These are phyloP conservation scores for Drosophila lacertosa DNA, from an alignment of 1,140 invertebrate species.

Conservation along the genomic window DNA sequence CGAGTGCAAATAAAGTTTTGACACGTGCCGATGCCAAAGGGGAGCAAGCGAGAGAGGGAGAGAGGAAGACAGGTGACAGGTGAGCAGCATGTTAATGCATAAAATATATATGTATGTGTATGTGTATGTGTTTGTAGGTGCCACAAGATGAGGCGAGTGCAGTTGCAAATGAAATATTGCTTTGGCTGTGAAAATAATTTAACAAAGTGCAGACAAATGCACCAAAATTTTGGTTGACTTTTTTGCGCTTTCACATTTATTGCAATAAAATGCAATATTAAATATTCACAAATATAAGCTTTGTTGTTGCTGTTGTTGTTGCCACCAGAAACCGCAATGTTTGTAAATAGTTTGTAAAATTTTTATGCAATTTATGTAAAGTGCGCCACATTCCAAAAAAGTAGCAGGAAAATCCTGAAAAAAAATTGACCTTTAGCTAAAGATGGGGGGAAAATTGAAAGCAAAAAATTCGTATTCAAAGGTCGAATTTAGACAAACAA, in stretches of 20 bases:
- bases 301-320: conserved; percentile 22
- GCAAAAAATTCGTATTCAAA: background rate
- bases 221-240: conserved; percentile 22
- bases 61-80: conserved; percentile 23
- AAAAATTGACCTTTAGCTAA: background rate
- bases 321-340: conserved; percentile 26
- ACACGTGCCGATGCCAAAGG: conserved; percentile 52
- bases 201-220: conserved; percentile 45
- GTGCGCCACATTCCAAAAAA: background rate
- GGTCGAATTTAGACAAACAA: no score
- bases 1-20: conserved; percentile 58
- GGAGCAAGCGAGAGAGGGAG: background rate
- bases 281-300: conserved; percentile 55
- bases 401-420: background rate
- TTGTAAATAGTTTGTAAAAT: conserved; percentile 56
- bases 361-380: conserved; percentile 36
- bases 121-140: no score
- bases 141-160: background rate
- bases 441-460: background rate
- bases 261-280: conserved; percentile 47
- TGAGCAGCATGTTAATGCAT: conserved; percentile 35
- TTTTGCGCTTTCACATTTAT: conserved; percentile 17
- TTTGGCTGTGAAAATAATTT: conserved; percentile 48
- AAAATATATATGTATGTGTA: no score
- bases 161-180: conserved; percentile 46